phyloP scores from a whole-genome alignment of 1,140 invertebrate species.

The Drosophila baimaii region DNA sequence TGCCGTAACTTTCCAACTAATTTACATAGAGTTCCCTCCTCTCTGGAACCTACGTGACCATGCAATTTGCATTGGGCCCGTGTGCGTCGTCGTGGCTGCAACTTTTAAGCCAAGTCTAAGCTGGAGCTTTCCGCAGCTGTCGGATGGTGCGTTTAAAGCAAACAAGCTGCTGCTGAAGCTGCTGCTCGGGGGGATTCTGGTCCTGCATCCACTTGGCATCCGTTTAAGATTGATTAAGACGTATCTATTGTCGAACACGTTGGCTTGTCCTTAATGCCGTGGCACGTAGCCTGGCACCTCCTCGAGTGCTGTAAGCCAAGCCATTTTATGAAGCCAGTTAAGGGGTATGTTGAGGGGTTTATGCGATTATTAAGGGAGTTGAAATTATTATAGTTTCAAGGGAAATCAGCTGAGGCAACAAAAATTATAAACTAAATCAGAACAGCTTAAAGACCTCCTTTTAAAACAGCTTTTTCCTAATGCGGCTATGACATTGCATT shows the following conservation, averaged over 20 bases:
- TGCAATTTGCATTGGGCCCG: slow-evolving; percentile 59
- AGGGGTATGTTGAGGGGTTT: slow-evolving; percentile 8
- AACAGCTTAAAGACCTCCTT: background rate
- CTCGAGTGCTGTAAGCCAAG: slow-evolving; percentile 30
- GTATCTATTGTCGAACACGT: slow-evolving; percentile 79
- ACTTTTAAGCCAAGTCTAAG: slow-evolving; percentile 30
- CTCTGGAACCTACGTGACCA: slow-evolving; percentile 60
- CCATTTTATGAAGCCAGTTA: slow-evolving; percentile 12
- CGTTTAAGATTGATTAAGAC: slow-evolving; percentile 80
- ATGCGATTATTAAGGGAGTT: background rate
- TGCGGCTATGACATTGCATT: too few relatives aligned
- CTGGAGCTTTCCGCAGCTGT: slow-evolving; percentile 8
- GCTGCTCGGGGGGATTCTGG: background rate
- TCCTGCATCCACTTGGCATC: slow-evolving; percentile 18
- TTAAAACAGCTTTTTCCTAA: background rate
- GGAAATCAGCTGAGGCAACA: background rate
- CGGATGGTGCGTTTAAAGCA: slow-evolving; percentile 64
- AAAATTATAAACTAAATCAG: background rate
- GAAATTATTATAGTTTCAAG: background rate
- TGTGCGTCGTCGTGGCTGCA: slow-evolving; percentile 30
- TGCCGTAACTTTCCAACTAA: slow-evolving; percentile 67
- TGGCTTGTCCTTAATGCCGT: slow-evolving; percentile 45
- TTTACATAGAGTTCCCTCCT: slow-evolving; percentile 62
- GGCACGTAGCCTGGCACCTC: slow-evolving; percentile 54
- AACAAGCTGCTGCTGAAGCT: slow-evolving; percentile 24